Percentiles rank a stretch among this genome's conserved stretches.
phyloP scores from a whole-genome alignment of 1,140 invertebrate species.

The Diuraphis noxia region DNA sequence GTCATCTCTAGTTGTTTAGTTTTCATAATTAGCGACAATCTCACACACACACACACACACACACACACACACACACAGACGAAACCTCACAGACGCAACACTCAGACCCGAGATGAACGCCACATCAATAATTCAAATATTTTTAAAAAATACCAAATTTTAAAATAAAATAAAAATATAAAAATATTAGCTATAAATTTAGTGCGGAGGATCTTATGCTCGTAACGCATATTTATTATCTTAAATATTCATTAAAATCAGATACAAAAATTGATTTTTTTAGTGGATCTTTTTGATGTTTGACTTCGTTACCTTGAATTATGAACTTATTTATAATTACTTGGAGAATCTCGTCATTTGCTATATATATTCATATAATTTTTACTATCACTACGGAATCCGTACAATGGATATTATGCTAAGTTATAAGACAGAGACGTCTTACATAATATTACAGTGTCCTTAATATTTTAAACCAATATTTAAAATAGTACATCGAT shows the following conservation, averaged over 20 bases:
- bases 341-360: background rate
- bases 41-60: background rate
- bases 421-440: background rate
- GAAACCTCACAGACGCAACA: too few species aligned
- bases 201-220: background rate
- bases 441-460: background rate
- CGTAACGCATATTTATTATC: background rate
- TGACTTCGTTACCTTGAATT: background rate
- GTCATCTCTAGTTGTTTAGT: background rate
- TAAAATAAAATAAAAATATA: too few species aligned
- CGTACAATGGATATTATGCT: background rate
- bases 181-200: background rate
- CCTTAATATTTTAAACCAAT: background rate
- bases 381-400: background rate
- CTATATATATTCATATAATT: background rate
- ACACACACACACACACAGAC: background rate
- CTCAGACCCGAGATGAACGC: too few species aligned
- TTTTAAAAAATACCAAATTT: too few species aligned
- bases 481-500: background rate
- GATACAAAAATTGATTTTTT: background rate
- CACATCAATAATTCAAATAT: too few species aligned
- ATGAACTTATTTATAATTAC: background rate
- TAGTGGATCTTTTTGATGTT: background rate
- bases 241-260: background rate
- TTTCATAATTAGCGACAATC: background rate